These are phyloP conservation scores for Phoenicopterus ruber DNA, from an alignment of 2,113 vertebrate genomes.

Conservation along the genomic window DNA sequence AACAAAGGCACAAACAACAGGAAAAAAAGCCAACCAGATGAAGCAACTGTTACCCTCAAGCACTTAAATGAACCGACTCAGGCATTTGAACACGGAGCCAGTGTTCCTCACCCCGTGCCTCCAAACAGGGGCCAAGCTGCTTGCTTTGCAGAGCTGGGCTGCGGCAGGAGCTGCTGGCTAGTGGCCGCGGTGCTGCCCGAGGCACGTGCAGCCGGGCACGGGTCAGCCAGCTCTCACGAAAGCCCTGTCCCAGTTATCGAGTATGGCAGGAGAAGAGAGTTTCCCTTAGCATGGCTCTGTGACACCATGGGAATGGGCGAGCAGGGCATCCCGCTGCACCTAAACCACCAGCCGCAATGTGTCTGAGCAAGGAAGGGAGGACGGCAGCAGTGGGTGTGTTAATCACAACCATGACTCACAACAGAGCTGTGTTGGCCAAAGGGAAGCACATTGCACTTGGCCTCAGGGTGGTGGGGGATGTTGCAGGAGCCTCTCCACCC, in stretches of 20 bases:
- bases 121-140: background rate
- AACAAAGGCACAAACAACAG: conserved; percentile 28
- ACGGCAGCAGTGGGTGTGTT: rapidly evolving
- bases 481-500: background rate
- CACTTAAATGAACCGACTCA: conserved; percentile 21
- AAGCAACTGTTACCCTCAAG: conserved; percentile 47
- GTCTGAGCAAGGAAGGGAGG: background rate
- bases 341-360: background rate
- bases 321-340: background rate
- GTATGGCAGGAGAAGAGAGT: background rate
- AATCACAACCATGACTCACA: background rate
- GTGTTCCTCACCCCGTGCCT: background rate
- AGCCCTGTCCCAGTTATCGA: background rate
- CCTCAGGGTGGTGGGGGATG: background rate
- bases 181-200: background rate
- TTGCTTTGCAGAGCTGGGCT: background rate
- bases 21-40: conserved; percentile 13
- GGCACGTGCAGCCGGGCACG: background rate
- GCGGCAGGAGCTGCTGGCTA: background rate
- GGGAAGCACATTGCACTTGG: background rate
- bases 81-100: background rate
- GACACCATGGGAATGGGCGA: background rate
- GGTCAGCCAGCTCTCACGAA: rapidly evolving
- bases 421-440: background rate
- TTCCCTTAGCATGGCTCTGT: background rate